Evolutionary conservation across 2,797 vertebrate species (phyloP), one percentile per base, ranked within the genome.

Genomic region (Eulemur mongoz): DNA sequence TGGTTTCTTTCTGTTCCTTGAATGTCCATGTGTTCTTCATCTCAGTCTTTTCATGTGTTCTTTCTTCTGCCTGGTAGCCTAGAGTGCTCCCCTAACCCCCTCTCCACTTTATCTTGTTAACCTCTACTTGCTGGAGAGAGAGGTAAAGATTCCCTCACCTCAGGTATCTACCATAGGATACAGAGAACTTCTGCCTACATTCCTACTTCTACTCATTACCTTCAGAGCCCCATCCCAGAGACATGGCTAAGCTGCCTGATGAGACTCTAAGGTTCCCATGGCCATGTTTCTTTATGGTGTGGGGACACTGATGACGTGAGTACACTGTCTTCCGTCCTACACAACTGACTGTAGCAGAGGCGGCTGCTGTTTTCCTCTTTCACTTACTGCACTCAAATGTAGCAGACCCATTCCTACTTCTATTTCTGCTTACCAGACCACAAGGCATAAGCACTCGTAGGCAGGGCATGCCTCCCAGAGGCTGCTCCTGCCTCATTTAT

Each of bases 81-180:
- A 18, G 32, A 38, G 15, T 43, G 1, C 1, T 43, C 23, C 23
- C 32, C 2, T 8, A 1, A 9, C 5, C 4, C 3, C 38, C 7
- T 73, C 7, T 7, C 13, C 12, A 30, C 32, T 57, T 80, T 61
- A 59, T 57, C 20, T 9, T n/a, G 1, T 63, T 67, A 91, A 52
- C 35, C 48, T 95, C 38, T 35, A 10, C 7, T 81, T 83, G 54
- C 38, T 75, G 4, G 89, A 54, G 7, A 73, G 0, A 7, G 20
- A 52, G 27, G 3, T 25, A 54, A 38, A 38, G 12, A 63, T 52
- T 57, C 35, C 45, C 38, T 94, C 30, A 8, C 35, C 30, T 91
- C 70, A 54, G 10, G 13, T 67, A 73, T 25, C 13, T 48, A 35
- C 18, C 50, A 81, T 61, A 80, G 72, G 35, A 87, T 27, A 69